A percentile compares a stretch with the other conserved stretches of the same genome.
Conservation (phyloP, 2,797 vertebrate genomes). For the Rhyacichthys aspro region DNA sequence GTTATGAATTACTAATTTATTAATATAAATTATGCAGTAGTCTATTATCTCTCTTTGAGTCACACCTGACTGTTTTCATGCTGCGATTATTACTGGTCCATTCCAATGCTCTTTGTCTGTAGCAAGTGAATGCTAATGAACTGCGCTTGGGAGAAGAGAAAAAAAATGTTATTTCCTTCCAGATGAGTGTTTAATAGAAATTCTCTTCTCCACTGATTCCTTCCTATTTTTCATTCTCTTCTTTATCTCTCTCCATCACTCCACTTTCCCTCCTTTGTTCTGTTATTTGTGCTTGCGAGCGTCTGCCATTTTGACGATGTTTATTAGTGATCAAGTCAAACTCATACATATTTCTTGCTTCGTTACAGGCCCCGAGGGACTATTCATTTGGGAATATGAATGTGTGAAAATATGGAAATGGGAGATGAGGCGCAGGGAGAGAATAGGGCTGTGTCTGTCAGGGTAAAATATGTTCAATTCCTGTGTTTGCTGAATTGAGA, state of each 20-base stretch:
- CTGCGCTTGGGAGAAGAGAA: constrained; percentile 8
- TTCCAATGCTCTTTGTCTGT: constrained; percentile 30
- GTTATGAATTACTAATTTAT: too few species aligned
- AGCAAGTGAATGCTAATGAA: constrained; percentile 48
- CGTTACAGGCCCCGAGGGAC: constrained; percentile 30
- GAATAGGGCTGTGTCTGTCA: constrained; percentile 31
- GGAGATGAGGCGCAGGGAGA: constrained; percentile 18
- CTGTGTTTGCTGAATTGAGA: constrained; percentile 18
- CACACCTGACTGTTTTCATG: constrained; percentile 1
- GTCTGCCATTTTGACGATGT: constrained; percentile 28
- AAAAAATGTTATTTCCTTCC: constrained; percentile 39
- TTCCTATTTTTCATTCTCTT: constrained; percentile 6
- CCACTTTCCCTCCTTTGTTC: not conserved
- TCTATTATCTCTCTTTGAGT: constrained; percentile 4
- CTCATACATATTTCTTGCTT: constrained; percentile 52
- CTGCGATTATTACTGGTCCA: constrained; percentile 25
- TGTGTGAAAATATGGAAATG: constrained; percentile 38
- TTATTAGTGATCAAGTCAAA: constrained; percentile 51
- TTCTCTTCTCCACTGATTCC: constrained; percentile 35
- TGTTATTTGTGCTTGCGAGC: constrained; percentile 21
- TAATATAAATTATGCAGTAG: constrained; percentile 10
- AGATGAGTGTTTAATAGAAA: constrained; percentile 38
- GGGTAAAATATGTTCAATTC: constrained; percentile 20
- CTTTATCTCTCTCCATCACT: not conserved
- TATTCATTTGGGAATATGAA: constrained; percentile 41